phyloP scores from a whole-genome alignment of 2,888 invertebrate species.

The Deilephila elpenor region DNA sequence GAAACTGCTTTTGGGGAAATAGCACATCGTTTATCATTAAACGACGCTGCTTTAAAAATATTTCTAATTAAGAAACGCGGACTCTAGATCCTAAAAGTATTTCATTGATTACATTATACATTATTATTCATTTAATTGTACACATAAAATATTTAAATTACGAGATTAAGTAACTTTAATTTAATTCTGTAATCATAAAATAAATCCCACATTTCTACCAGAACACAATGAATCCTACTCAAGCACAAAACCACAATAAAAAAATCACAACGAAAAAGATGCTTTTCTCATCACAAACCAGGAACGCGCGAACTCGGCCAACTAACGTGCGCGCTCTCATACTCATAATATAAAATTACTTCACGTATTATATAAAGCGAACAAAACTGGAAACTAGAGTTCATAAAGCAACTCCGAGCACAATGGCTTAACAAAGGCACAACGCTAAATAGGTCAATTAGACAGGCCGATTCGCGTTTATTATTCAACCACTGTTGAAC shows the following conservation, averaged over 20 bases:
- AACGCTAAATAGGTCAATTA: conserved; percentile 26
- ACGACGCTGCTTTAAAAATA: too few species aligned
- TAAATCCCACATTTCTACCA: too few species aligned
- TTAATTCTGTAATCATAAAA: too few species aligned
- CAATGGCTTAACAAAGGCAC: conserved; percentile 11
- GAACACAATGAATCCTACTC: too few species aligned
- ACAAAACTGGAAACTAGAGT: background rate
- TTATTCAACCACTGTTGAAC: conserved; percentile 10
- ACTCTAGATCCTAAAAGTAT: too few species aligned
- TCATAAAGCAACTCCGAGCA: conserved; percentile 9
- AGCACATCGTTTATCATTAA: too few species aligned
- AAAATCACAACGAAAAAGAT: background rate
- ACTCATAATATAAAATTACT: conserved; percentile 23
- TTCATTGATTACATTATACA: too few species aligned
- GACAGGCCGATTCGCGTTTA: conserved; percentile 24
- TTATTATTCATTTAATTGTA: too few species aligned
- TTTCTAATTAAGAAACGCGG: too few species aligned
- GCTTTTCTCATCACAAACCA: background rate
- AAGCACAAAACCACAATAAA: background rate
- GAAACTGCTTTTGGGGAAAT: too few species aligned
- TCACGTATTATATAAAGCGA: conserved; percentile 10
- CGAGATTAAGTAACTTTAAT: too few species aligned
- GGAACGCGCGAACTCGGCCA: background rate
- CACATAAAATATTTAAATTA: too few species aligned
- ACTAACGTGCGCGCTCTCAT: background rate